Conservation (phyloP, 2,888 invertebrate species). For the Lepidocyrtoides sp. region DNA sequence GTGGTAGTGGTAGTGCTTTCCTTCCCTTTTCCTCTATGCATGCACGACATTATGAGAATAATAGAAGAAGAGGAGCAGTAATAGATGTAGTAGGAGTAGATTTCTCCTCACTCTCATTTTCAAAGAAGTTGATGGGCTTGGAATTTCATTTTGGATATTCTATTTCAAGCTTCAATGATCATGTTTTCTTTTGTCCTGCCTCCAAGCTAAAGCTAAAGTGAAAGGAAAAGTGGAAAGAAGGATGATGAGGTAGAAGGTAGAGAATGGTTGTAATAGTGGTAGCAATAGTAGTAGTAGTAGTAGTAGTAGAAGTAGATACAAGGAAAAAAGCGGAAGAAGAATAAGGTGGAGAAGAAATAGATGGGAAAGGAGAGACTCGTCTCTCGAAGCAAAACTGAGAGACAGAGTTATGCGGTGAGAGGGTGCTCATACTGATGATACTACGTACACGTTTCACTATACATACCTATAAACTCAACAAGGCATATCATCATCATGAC, state of each 20-base stretch:
- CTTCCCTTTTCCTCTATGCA: conserved; percentile 5
- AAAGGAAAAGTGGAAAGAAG: conserved; percentile 76
- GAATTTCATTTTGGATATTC: conserved; percentile 82
- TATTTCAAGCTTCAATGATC: conserved; percentile 82
- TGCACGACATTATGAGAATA: conserved; percentile 62
- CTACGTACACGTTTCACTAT: not conserved
- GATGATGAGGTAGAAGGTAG: conserved; percentile 58
- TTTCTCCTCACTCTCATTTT: conserved; percentile 81
- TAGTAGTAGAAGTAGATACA: not conserved
- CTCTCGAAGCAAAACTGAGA: not conserved
- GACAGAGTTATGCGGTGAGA: conserved; percentile 32
- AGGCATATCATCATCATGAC: conserved; percentile 80
- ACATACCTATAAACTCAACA: conserved; percentile 65
- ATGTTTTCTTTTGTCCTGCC: conserved; percentile 82
- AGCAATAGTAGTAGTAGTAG: not conserved
- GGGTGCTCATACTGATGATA: not conserved
- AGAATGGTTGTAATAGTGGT: not conserved
- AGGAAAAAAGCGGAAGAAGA: too few species aligned
- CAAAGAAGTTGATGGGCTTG: conserved; percentile 82
- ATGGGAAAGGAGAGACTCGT: not conserved
- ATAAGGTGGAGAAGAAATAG: not conserved
- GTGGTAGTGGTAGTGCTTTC: not conserved
- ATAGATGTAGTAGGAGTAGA: conserved; percentile 46
- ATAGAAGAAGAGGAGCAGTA: conserved; percentile 33
- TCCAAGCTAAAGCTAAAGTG: conserved; percentile 76